Evolutionary conservation across 1,140 invertebrate genomes (phyloP).

Genomic region (Colletes gigas): DNA sequence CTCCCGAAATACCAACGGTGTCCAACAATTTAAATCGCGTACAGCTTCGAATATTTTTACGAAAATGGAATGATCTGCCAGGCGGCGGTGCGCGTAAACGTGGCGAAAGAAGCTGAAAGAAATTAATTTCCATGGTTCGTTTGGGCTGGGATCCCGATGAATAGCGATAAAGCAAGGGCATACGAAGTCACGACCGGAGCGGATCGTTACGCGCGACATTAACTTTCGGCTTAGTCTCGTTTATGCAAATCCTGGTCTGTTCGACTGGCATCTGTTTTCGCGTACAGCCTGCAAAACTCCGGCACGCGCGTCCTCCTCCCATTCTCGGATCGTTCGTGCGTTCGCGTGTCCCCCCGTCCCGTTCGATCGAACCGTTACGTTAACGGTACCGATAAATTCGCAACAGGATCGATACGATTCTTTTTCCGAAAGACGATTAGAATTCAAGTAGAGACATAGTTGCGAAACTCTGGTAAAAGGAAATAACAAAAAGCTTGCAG

Average conservation of each 20-base stretch:
- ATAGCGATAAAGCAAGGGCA: conserved; percentile 67
- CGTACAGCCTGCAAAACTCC: conserved; percentile 13
- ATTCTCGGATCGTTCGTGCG: neutral
- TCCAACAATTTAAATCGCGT: neutral
- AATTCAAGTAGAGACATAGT: too few species aligned
- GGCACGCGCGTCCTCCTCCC: conserved; percentile 5
- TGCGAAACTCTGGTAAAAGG: too few species aligned
- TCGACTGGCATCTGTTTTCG: conserved; percentile 71
- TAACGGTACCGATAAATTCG: too few species aligned
- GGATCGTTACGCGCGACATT: conserved; percentile 69
- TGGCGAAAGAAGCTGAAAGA: neutral
- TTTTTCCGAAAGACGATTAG: too few species aligned
- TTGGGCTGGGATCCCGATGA: conserved; percentile 65
- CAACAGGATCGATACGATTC: too few species aligned
- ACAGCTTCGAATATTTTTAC: too few species aligned
- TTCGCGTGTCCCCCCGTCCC: neutral
- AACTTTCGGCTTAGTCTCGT: conserved; percentile 72
- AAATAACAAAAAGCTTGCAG: too few species aligned
- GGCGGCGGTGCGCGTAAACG: neutral
- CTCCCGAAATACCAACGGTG: neutral
- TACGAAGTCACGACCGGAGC: conserved; percentile 47
- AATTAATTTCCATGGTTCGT: conserved; percentile 65
- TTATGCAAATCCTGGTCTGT: conserved; percentile 72
- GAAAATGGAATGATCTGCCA: too few species aligned
- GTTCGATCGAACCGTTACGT: neutral